Base-by-base conservation (phyloP, 2,888 invertebrate species). In the Alloplasta piceator region DNA sequence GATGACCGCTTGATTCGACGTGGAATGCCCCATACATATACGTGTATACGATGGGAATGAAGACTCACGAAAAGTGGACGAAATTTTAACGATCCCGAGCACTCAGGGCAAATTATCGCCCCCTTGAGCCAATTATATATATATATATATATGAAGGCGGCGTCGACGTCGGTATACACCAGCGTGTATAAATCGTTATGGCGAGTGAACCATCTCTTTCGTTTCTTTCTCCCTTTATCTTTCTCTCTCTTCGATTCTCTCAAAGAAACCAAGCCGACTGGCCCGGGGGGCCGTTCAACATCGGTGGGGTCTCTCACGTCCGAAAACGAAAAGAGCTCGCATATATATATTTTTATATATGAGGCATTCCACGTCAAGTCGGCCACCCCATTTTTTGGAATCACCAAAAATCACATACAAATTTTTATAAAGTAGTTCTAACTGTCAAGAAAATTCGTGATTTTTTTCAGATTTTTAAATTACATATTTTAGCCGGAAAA, bases 101-200 rank as follows among this genome's bases (percentile, higher is more conserved):
- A 87, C 88, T 87, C 87, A 80, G 83, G 85, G 88, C 88, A 89
- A 90, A 90, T 90, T 89, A 90, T 91, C 89, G 86, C 87, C 85
- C 87, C 85, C 85, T 78, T 75, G 82, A 88, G 88, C 89, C 89
- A 89, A 91, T 91, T 90, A 89, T 87, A 86, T 68, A 43, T 68
- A 41, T 38, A 14, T 61, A 36, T 41, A 41, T 36, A 48, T 80
- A 70, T 61, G 58, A 39, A 50, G 52, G 50, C 74, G 66, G 70
- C 70, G 74, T 70, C 74, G 74, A 70, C 48, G 38, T 75, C 72
- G 48, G 84, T 84, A 85, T 83, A 82, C 83, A 38, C 48, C 38
- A 41, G 48, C 52, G 52, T 87, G 82, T 82, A 82, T 26, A 26
- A 26, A 26, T 83, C 85, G 85, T 84, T 82, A 80, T 55, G 75